These are phyloP conservation scores for Vulpes vulpes DNA, from an alignment of 2,113 vertebrate species.

Conservation along the genomic window DNA sequence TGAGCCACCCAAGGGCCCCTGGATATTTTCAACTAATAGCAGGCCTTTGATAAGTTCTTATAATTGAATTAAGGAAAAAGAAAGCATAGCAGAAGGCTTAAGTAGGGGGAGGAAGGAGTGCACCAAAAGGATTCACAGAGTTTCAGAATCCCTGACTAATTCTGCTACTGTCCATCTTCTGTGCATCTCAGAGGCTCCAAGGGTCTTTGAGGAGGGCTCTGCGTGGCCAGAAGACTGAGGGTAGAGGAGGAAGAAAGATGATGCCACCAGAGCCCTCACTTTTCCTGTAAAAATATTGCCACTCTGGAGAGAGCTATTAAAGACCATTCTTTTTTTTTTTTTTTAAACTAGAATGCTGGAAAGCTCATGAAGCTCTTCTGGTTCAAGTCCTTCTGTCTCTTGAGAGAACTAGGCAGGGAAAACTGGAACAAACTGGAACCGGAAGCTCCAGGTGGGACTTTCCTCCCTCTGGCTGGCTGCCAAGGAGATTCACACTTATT, in stretches of 20 bases:
- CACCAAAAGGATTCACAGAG: not conserved
- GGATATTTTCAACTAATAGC: not conserved
- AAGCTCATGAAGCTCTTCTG: not conserved
- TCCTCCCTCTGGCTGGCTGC: not conserved
- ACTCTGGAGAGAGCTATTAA: not conserved
- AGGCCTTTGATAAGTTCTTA: not conserved
- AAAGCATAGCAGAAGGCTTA: not conserved
- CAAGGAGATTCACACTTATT: not conserved
- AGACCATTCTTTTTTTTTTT: not conserved
- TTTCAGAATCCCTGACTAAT: not conserved
- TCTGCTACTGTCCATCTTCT: not conserved
- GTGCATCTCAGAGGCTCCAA: not conserved
- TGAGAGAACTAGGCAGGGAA: not conserved
- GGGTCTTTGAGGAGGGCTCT: not conserved
- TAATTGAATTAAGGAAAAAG: not conserved
- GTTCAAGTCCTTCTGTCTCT: not conserved
- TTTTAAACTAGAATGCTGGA: not conserved
- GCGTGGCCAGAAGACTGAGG: not conserved
- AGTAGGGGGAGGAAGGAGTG: not conserved
- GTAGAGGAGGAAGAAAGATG: not conserved
- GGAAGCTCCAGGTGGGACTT: not conserved
- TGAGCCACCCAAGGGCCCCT: not conserved
- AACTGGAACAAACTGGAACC: not conserved
- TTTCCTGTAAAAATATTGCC: not conserved
- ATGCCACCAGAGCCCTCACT: not conserved